Conservation (phyloP, 2,888 invertebrate species). For the Oxyteleia sp. region DNA sequence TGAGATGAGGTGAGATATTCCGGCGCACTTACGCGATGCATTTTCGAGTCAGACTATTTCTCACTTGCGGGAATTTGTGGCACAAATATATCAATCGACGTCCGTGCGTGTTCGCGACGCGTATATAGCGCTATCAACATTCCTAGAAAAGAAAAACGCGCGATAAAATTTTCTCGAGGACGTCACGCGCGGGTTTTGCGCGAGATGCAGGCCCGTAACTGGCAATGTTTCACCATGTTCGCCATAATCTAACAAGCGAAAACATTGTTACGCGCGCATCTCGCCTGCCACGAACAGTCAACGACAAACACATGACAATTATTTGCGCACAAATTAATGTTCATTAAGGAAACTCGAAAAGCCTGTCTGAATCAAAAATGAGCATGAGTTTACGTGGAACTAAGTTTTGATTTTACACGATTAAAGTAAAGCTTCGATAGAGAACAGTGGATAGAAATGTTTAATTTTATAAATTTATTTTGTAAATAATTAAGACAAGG, state of each 20-base stretch:
- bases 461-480: no score
- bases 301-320: slow-evolving; percentile 4
- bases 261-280: slow-evolving; percentile 35
- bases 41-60: slow-evolving; percentile 28
- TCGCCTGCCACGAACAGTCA: slow-evolving; percentile 1
- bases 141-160: slow-evolving; percentile 63
- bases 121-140: slow-evolving; percentile 42
- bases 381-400: no score
- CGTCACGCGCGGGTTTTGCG: slow-evolving; percentile 42
- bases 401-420: no score
- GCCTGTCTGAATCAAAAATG: neutral
- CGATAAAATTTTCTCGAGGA: slow-evolving; percentile 54
- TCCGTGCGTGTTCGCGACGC: slow-evolving; percentile 37
- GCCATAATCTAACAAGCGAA: slow-evolving; percentile 50
- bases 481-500: no score
- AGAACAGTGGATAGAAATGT: no score
- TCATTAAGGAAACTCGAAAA: slow-evolving; percentile 12
- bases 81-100: slow-evolving; percentile 57
- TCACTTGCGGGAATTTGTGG: slow-evolving; percentile 36
- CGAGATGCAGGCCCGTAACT: slow-evolving; percentile 36
- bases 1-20: neutral
- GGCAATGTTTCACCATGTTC: slow-evolving; percentile 49
- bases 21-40: neutral
- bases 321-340: slow-evolving; percentile 35
- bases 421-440: no score